A percentile compares a stretch with the other conserved stretches of the same genome.
Evolutionary conservation across 2,113 vertebrate species (phyloP).

Genomic region (Laterallus jamaicensis): DNA sequence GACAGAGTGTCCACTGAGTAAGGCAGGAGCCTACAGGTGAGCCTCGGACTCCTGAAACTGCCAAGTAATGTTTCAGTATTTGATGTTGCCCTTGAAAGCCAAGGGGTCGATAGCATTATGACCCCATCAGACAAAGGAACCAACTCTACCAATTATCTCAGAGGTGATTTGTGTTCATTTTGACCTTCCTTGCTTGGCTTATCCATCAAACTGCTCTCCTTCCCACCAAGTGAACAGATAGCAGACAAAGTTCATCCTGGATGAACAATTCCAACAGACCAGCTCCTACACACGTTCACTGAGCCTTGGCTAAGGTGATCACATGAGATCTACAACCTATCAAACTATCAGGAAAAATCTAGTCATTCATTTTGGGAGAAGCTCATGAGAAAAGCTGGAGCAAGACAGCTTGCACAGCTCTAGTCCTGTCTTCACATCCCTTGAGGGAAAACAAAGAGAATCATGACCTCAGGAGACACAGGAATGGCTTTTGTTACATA

Average conservation of each 20-base stretch:
- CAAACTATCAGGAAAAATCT: neutral
- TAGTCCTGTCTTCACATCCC: neutral
- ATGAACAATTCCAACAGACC: neutral
- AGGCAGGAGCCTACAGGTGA: neutral
- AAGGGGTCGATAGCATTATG: neutral
- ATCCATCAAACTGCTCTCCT: neutral
- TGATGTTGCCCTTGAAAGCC: neutral
- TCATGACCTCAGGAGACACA: neutral
- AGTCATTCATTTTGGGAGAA: neutral
- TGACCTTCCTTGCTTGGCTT: constrained; percentile 1
- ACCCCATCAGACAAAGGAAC: neutral
- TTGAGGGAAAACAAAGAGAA: neutral
- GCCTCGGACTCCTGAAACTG: neutral
- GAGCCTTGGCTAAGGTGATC: neutral
- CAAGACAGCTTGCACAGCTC: neutral
- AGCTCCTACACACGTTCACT: neutral
- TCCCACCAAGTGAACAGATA: neutral
- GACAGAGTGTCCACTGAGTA: neutral
- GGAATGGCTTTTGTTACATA: neutral
- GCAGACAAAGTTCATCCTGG: neutral
- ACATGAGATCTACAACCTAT: neutral
- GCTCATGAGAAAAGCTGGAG: neutral
- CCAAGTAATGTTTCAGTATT: neutral
- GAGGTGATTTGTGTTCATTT: constrained; percentile 14
- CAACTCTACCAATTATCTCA: neutral